Evolutionary conservation across 1,140 invertebrate genomes (phyloP), one percentile per base, ranked within the genome.

Genomic region (Heliconius nattereri): DNA sequence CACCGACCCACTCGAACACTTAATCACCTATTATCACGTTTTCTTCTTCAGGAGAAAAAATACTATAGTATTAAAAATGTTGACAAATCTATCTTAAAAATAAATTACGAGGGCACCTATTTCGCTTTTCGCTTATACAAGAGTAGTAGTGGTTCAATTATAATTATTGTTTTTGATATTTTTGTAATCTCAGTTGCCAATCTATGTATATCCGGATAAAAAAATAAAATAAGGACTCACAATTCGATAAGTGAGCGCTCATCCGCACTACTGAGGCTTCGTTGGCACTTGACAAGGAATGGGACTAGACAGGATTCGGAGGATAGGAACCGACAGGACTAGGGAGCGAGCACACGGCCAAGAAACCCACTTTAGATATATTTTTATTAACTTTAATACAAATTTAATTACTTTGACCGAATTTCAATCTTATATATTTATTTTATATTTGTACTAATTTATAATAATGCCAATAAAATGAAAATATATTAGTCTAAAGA

Each of bases 21-120:
- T 92, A 90, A 86, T 79, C 81, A 90, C 87, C 92, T 92, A 94
- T 90, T 94, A 94, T 94, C 92, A 94, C 92, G 87, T 90, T 91
- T 93, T 75, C 19, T 26, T 72, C 90, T 90, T 86, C 86, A 84
- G 85, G 87, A 90, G 75, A 80, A 78, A 90, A 52, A 52, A 16
- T 52, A 20, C 19, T 84, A 91, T 83, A 89, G 89, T 82, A 87
- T 86, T 88, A 89, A 87, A 90, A 90, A 89, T 88, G 86, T 88
- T 86, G 82, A 91, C 88, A 91, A 92, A 90, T 91, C 89, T 91
- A 90, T 87, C 90, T 92, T 92, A 94, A 90, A 91, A 89, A 91
- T 91, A 92, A 90, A 89, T 87, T 89, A 92, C 87, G 87, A 89
- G 85, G 81, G 85, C 86, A 91, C 88, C 90, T 89, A 88, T 90